These are phyloP conservation scores for Sinella curviseta DNA, from an alignment of 1,140 invertebrate genomes.

Conservation along the genomic window DNA sequence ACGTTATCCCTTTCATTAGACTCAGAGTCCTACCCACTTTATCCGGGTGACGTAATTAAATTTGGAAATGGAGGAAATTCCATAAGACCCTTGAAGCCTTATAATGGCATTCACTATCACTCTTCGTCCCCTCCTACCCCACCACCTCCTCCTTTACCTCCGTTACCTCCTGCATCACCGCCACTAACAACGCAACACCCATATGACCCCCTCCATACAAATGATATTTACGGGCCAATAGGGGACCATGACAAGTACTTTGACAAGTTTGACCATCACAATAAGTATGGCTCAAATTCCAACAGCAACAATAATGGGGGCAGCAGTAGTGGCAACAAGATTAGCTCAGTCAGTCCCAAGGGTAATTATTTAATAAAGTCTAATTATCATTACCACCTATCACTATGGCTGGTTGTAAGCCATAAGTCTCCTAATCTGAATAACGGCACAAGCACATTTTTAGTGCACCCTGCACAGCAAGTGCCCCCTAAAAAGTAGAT, in stretches of 20 bases:
- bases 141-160: slow-evolving; percentile 7
- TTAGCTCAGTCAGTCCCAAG: slow-evolving; percentile 10
- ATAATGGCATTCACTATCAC: slow-evolving; percentile 7
- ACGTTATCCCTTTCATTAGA: slow-evolving; percentile 22
- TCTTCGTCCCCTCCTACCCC: slow-evolving; percentile 22
- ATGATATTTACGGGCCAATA: slow-evolving; percentile 8
- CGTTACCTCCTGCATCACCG: neutral
- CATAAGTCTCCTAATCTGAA: too few species aligned
- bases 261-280: slow-evolving; percentile 1
- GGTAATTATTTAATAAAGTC: slow-evolving; percentile 4
- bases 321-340: neutral
- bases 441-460: too few species aligned
- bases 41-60: slow-evolving; percentile 44
- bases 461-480: neutral
- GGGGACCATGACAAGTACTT: slow-evolving; percentile 17
- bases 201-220: slow-evolving; percentile 36
- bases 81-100: neutral
- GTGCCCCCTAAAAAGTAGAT: neutral
- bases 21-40: slow-evolving; percentile 44
- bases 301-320: neutral
- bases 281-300: neutral
- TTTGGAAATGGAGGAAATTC: slow-evolving; percentile 27
- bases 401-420: too few species aligned
- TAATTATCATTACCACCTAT: too few species aligned
- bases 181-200: slow-evolving; percentile 27